phyloP scores from a whole-genome alignment of 2,113 vertebrate genomes.

The Dromiciops gliroides region DNA sequence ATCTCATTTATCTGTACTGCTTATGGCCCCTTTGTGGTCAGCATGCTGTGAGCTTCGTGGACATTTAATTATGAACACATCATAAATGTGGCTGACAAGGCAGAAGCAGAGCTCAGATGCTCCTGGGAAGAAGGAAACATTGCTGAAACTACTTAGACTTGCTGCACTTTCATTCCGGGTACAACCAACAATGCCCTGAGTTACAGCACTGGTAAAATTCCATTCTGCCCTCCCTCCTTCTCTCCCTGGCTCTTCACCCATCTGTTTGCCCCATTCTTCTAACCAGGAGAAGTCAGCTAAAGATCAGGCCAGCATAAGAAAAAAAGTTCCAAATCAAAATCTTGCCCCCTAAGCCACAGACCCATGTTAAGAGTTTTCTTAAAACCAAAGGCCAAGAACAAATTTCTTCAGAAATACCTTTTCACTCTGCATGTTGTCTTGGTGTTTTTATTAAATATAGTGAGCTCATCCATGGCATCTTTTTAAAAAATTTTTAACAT shows the following conservation, averaged over 20 bases:
- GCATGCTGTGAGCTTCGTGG: constrained; percentile 83
- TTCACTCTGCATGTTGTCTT: neutral
- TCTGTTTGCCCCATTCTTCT: neutral
- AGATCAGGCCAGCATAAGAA: neutral
- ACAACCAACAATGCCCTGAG: constrained; percentile 70
- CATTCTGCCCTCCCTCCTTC: neutral
- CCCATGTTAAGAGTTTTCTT: neutral
- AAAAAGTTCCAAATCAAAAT: neutral
- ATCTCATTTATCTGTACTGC: constrained; percentile 93
- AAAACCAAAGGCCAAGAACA: neutral
- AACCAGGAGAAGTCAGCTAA: neutral
- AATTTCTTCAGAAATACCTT: neutral
- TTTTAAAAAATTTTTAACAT: neutral
- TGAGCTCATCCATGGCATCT: neutral
- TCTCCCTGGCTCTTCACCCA: neutral
- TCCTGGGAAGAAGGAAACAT: constrained; percentile 81
- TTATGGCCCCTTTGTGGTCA: constrained; percentile 91
- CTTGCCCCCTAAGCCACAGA: neutral
- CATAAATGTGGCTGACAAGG: constrained; percentile 90
- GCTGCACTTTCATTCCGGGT: constrained; percentile 72
- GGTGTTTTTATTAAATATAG: neutral
- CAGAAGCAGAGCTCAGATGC: constrained; percentile 84
- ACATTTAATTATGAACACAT: constrained; percentile 91
- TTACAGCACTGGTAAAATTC: neutral
- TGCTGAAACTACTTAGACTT: constrained; percentile 80